phyloP scores from a whole-genome alignment of 1,140 invertebrate species.

The Trinorchestia longiramus region DNA sequence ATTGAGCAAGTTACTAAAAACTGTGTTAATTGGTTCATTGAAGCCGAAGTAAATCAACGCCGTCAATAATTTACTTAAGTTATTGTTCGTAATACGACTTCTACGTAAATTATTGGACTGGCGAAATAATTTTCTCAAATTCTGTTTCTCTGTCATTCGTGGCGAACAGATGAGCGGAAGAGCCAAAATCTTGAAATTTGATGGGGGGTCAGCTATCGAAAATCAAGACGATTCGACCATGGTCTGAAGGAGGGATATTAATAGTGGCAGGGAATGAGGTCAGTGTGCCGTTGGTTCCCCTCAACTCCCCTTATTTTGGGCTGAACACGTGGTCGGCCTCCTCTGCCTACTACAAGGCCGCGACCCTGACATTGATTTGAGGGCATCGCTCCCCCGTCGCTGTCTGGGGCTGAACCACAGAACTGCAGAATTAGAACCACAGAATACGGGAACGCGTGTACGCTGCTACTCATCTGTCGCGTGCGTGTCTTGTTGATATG shows the following conservation, averaged over 20 bases:
- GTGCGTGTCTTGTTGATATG: neutral
- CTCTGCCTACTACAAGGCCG: conserved; percentile 32
- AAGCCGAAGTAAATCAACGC: too few relatives aligned
- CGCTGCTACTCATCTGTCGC: neutral
- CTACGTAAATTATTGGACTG: neutral
- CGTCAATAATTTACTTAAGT: too few relatives aligned
- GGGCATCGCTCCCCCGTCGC: neutral
- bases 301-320: conserved; percentile 1
- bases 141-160: neutral
- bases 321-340: neutral
- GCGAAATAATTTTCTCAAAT: neutral
- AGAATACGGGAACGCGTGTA: neutral
- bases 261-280: conserved; percentile 5
- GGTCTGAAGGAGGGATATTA: neutral
- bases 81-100: too few relatives aligned
- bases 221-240: neutral
- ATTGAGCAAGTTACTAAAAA: too few relatives aligned
- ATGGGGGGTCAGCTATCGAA: neutral
- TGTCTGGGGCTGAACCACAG: neutral
- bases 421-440: neutral
- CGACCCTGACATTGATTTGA: conserved; percentile 35
- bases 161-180: neutral
- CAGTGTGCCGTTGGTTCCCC: neutral
- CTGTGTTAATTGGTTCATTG: too few relatives aligned
- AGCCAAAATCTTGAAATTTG: neutral